Base-by-base conservation (phyloP, 2,888 invertebrate genomes). In the Bellardia bayeri region DNA sequence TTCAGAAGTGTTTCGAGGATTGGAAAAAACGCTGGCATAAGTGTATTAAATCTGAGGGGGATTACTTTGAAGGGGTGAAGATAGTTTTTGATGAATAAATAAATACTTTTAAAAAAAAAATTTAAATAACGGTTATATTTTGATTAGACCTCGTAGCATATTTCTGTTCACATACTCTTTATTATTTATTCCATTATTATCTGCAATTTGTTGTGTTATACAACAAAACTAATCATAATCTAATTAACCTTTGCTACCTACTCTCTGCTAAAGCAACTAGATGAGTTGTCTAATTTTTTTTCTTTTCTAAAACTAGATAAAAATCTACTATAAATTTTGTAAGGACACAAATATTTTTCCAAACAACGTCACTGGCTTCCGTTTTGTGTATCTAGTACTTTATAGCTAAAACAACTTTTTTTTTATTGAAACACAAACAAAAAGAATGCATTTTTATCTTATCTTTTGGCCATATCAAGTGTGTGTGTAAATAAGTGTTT, bases 381-480 rank as follows among this genome's bases (percentile, higher is more conserved):
- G 4, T 56, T 13, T 51, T 51, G 14, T 14, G 51, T 13, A n/a
- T n/a, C n/a, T n/a, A 5, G 13, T 51, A 51, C 23, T 23, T 23
- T 23, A 23, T 37, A 37, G 4, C 6, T 5, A 37, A 37, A 37
- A 37, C 9, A 72, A 42, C 33, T 56, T 66, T 45, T 7, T 58
- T 5, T 3, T 23, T 23, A 23, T 23, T 1, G 23, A 3, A 23
- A 69, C 33, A 49, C 49, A 63, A 61, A 56, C 14, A 68, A 71
- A 71, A n/a, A 66, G 45, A 69, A 69, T 33, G 13, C 30, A n/a
- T 16, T 33, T 78, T 16, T 42, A 4, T 71, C 6, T 51, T 64
- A 64, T 72, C 63, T 58, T 14, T 58, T 68, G 23, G 68, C 23
- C 51, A 49, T n/a, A 82, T 58, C 3, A 54, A 42, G 2, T 40